Base-by-base conservation (phyloP, 2,888 invertebrate genomes). In the Nemoura dubitans region DNA sequence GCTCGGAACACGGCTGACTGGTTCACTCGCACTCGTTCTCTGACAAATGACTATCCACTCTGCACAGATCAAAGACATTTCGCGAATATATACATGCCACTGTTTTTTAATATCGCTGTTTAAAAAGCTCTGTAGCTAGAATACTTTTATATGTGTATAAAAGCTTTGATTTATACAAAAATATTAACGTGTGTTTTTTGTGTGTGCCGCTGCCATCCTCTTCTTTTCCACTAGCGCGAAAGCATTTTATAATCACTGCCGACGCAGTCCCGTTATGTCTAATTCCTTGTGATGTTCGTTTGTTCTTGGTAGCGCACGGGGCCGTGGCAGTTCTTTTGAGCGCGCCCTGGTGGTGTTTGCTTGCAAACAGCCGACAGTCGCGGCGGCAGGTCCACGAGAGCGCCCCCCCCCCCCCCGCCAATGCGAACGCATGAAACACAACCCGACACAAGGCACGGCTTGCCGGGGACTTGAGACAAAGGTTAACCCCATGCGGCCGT, bases 101-200 rank as follows among this genome's bases (percentile, higher is more conserved):
- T 59, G 3, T 10, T 59, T 59, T 59, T 59, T 59, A 59, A 59
- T 59, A 59, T 59, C 59, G 59, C 59, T 21, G 59, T 21, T 10
- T 21, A 21, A 21, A 59, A 59, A 59, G 59, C 59, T 21, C 59
- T 36, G 36, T 36, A 21, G 59, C 59, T 59, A 21, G 59, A 21
- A 59, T 59, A 59, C 59, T 59, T 59, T 59, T 59, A 59, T 59
- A 59, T 59, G 59, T 21, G 21, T 21, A 14, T 21, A 21, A 59
- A 59, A 59, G 59, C 59, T 59, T 59, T 59, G 59, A 59, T 59
- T 59, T 59, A 59, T 59, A 59, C 59, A 59, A 59, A 59, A 10
- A 59, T 21, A 59, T 59, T 59, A 59, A 59, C 59, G 59, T 59
- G 16, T 59, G 59, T 59, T 59, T 59, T 59, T 59, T 59, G 3